Evolutionary conservation across 2,113 vertebrate species (phyloP).

Genomic region (Oreochromis tanganicae): DNA sequence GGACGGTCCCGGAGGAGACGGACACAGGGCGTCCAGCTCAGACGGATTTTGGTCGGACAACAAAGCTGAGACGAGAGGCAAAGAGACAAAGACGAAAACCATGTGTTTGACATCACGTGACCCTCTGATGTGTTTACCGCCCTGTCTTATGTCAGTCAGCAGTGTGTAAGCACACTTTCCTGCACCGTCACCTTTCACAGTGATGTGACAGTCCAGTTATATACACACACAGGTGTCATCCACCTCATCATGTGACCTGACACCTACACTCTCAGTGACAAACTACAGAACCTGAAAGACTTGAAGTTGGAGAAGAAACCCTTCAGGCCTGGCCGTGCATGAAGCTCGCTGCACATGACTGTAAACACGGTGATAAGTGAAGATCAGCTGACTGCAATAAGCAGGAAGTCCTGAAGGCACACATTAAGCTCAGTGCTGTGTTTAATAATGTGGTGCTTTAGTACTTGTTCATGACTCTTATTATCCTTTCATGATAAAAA

Average conservation of each 20-base stretch:
- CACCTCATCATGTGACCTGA: background rate
- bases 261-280: background rate
- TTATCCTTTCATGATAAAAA: background rate
- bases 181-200: background rate
- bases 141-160: background rate
- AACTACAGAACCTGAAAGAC: background rate
- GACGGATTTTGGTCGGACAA: slow-evolving; percentile 56
- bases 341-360: background rate
- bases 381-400: background rate
- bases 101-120: background rate
- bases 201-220: background rate
- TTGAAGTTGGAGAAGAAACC: background rate
- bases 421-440: background rate
- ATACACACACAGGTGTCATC: background rate
- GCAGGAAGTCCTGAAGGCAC: background rate
- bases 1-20: slow-evolving; percentile 48
- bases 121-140: background rate
- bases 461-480: background rate
- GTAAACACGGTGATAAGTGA: background rate
- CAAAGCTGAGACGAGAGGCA: slow-evolving; percentile 16
- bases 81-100: background rate
- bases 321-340: background rate
- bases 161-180: background rate
- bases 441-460: background rate
- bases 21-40: slow-evolving; percentile 64